Percentiles rank a stretch among this genome's conserved stretches.
Evolutionary conservation across 2,888 invertebrate genomes (phyloP).

Genomic region (Ophion obscuratus): DNA sequence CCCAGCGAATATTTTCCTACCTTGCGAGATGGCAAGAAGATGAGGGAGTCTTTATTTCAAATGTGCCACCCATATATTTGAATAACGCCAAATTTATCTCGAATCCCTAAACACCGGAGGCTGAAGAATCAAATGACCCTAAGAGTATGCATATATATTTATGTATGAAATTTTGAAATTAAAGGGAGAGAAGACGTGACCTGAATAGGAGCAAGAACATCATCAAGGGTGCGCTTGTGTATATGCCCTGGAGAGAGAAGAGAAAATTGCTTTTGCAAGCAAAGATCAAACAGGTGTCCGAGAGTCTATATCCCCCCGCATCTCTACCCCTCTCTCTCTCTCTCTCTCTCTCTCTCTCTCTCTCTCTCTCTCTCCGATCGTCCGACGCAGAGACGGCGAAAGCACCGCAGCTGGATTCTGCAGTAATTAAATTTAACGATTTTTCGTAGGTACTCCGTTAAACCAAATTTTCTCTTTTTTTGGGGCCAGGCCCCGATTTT

Average conservation of each 20-base stretch:
- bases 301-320: constrained; percentile 57
- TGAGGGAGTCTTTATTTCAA: too few relatives aligned
- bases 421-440: constrained; percentile 77
- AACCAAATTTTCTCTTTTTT: constrained; percentile 49
- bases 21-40: too few relatives aligned
- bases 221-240: constrained; percentile 11
- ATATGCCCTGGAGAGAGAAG: constrained; percentile 26
- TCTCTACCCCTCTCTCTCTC: neutral
- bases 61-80: too few relatives aligned
- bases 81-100: neutral
- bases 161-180: neutral
- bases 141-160: neutral
- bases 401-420: constrained; percentile 65
- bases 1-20: too few relatives aligned
- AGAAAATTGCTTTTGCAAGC: constrained; percentile 49
- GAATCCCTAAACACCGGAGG: neutral
- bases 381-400: constrained; percentile 42
- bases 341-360: constrained; percentile 10
- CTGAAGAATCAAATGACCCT: neutral
- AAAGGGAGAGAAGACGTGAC: constrained; percentile 5
- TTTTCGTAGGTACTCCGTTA: constrained; percentile 70
- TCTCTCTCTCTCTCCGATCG: constrained; percentile 18
- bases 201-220: constrained; percentile 17
- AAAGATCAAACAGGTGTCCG: constrained; percentile 79
- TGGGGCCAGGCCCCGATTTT: constrained; percentile 18